Base-by-base conservation (phyloP, 37 sponge, comb jelly and placozoan genomes). In the Haliclona indistincta region DNA sequence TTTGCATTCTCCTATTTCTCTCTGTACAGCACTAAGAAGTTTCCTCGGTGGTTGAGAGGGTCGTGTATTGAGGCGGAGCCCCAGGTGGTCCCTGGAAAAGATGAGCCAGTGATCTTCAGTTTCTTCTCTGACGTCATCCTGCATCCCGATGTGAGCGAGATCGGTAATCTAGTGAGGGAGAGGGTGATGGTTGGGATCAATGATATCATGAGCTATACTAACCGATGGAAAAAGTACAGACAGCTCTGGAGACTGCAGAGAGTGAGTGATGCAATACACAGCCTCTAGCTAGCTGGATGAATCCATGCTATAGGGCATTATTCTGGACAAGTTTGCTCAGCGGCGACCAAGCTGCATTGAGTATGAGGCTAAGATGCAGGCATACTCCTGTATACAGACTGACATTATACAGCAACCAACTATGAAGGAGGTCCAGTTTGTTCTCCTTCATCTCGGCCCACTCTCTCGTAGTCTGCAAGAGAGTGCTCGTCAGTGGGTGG, bases 21-120 rank as follows among this genome's bases (percentile, higher is more conserved):
- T n/a, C 28, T n/a, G 11, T 58, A 35, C 61, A 91, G 94, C 40
- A 93, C 94, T 28, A 93, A 83, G 77, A 73, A 75, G 74, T 98
- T 98, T 62, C 67, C 76, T 58, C 85, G 99, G 0, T 98, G 99
- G 99, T 68, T 83, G 91, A 51, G 84, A 62, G 99, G 99, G 26
- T 91, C 99, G 10, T 95, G 96, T 55, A 56, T 88, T 10, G 96
- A 95, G 68, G 83, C 93, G 6, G 80, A 82, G 29, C 91, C 94
- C 4, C 87, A 86, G 73, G 74, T 71, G 19, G 85, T 96, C 20
- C 84, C 93, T 17, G 96, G 88, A 5, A 74, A 87, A 67, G 93
- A 90, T 64, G 94, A 98, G 28, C 96, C 91, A 33, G 75, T 78
- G n/a, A 71, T 63, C 67, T 98, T 95, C 89, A 96, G 77, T 38